phyloP scores from a whole-genome alignment of 1,140 invertebrate species.

The Drosophila lacertosa region DNA sequence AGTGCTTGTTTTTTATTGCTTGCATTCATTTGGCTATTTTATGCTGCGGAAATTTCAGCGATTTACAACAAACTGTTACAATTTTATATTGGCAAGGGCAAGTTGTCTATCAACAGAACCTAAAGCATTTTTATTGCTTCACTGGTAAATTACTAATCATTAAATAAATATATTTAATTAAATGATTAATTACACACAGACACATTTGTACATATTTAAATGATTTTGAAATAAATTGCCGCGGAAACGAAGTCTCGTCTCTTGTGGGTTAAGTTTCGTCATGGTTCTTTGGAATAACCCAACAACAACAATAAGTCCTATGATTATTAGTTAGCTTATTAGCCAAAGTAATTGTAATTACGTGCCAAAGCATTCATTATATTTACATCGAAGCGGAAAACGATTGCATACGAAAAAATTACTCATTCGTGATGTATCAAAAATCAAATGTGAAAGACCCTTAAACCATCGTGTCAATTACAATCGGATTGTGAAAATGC shows the following conservation, averaged over 20 bases:
- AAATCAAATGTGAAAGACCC: not conserved
- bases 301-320: not conserved
- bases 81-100: slow-evolving; percentile 14
- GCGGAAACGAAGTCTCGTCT: not conserved
- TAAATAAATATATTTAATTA: not conserved
- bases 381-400: slow-evolving; percentile 3
- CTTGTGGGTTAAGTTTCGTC: slow-evolving; percentile 10
- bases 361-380: slow-evolving; percentile 3
- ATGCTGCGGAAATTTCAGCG: slow-evolving; percentile 17
- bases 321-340: slow-evolving; percentile 25
- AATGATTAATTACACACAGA: too few relatives aligned
- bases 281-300: slow-evolving; percentile 21
- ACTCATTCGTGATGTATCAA: slow-evolving; percentile 34
- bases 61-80: slow-evolving; percentile 27
- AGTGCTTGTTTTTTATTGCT: slow-evolving; percentile 37
- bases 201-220: too few relatives aligned
- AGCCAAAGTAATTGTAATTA: slow-evolving; percentile 35
- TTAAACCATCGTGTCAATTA: not conserved
- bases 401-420: slow-evolving; percentile 26
- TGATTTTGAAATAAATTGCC: not conserved
- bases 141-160: too few relatives aligned
- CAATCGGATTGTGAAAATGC: not conserved
- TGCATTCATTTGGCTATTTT: slow-evolving; percentile 53
- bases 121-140: not conserved
- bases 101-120: slow-evolving; percentile 1